Percentiles rank a stretch among this genome's conserved stretches.
phyloP scores from a whole-genome alignment of 2,113 vertebrate genomes.

The Myiozetetes cayanensis region DNA sequence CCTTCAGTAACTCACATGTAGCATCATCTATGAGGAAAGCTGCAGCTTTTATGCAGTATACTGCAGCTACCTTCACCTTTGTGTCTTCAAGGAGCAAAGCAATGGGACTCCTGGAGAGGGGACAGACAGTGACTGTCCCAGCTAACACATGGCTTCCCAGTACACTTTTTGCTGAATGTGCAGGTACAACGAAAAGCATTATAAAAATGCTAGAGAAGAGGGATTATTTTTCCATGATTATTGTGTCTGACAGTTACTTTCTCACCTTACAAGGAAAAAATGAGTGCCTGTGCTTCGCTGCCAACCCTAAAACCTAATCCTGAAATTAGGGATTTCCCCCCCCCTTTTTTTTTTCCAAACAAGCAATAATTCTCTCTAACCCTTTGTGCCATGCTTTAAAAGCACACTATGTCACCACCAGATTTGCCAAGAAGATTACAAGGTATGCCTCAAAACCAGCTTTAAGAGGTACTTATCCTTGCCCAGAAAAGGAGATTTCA shows the following conservation, averaged over 20 bases:
- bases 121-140: not conserved
- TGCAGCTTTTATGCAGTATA: not conserved
- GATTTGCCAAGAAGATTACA: not conserved
- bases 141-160: not conserved
- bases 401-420: not conserved
- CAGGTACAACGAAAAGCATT: not conserved
- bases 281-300: not conserved
- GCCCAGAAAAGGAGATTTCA: not conserved
- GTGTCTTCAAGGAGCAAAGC: not conserved
- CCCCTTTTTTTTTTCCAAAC: not conserved
- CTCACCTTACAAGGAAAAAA: constrained; percentile 10
- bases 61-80: not conserved
- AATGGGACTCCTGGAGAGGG: not conserved
- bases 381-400: not conserved
- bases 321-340: not conserved
- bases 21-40: not conserved
- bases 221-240: not conserved
- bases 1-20: not conserved
- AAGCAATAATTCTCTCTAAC: not conserved
- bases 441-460: not conserved
- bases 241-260: not conserved
- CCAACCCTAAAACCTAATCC: constrained; percentile 1
- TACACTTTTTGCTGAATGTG: not conserved
- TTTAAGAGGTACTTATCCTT: not conserved
- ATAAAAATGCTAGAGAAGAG: not conserved